Base-by-base conservation (phyloP, 2,888 invertebrate species). In the Drosophila robusta region DNA sequence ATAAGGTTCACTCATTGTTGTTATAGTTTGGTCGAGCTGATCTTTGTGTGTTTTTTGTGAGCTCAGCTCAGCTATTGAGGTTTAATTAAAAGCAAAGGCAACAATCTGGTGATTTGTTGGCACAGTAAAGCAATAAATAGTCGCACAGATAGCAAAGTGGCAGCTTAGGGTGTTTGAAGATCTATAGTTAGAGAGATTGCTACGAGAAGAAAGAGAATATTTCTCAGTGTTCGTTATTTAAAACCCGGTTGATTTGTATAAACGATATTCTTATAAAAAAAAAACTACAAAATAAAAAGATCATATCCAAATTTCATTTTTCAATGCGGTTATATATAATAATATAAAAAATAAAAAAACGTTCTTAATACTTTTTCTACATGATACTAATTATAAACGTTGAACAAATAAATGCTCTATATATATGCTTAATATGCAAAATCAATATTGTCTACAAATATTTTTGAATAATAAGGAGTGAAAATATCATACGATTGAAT, bases 91-190 rank as follows among this genome's bases (percentile, higher is more conserved):
- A 52, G 45, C 51, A 39, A 50, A 45, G 22, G 39, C 52, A 51
- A 61, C 49, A 66, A 62, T 66, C 66, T 38, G 18, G 24, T 62
- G 45, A 74, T 75, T 74, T 74, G 67, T 70, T 74, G 52, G 12
- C 38, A 61, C 41, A 34, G 14, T 45, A 38, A 51, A 26, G 50
- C 44, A 67, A 74, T 75, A 70, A 75, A 74, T 70, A 60, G 50
- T 56, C 41, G 3, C 29, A 14, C 18, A 47, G 49, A 65, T 60
- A 61, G 54, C 12, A 16, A 47, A 36, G 7, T 67, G 41, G 52
- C 44, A 61, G 51, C 29, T 42, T 32, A 29, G 24, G 12, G 7
- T 44, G 36, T 16, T 14, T 34, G 11, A 16, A 16, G 24, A 12
- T 50, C 9, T 8, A 41, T 18, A 29, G 32, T 24, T 34, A 38